Percentiles rank a stretch among this genome's conserved stretches.
These are phyloP conservation scores for Zoroaster sp. DNA, from an alignment of 53 echinoderm and acorn worm genomes.

Conservation along the genomic window DNA sequence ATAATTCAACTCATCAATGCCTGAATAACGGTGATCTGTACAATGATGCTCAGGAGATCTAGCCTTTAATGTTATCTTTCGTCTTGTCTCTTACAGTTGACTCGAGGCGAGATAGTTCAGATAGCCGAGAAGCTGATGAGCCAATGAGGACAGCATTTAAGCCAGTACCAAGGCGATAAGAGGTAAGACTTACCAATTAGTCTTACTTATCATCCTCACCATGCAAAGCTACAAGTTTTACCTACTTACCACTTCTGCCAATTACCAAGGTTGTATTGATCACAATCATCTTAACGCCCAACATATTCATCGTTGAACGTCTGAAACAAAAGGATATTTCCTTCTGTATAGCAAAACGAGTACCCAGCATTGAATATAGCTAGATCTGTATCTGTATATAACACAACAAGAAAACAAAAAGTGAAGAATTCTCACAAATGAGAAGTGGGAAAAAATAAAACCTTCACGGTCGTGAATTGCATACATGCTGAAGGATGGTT, in stretches of 20 bases:
- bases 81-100: conserved; percentile 15
- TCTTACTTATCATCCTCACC: background rate
- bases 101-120: conserved; percentile 31
- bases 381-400: no score
- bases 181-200: background rate
- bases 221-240: no score
- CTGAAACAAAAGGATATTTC: no score
- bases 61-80: background rate
- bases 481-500: no score
- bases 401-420: no score
- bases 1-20: no score
- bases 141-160: conserved; percentile 79
- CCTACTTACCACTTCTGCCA: background rate
- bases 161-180: conserved; percentile 80
- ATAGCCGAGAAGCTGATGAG: conserved; percentile 49
- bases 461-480: no score
- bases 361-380: no score
- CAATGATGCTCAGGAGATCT: background rate
- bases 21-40: background rate
- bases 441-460: no score
- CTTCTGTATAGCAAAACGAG: background rate
- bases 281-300: background rate
- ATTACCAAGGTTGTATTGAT: no score
- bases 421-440: no score
- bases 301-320: background rate